A percentile compares a stretch with the other conserved stretches of the same genome.
phyloP scores from a whole-genome alignment of 2,113 vertebrate genomes.

The Gnathonemus longibarbis region DNA sequence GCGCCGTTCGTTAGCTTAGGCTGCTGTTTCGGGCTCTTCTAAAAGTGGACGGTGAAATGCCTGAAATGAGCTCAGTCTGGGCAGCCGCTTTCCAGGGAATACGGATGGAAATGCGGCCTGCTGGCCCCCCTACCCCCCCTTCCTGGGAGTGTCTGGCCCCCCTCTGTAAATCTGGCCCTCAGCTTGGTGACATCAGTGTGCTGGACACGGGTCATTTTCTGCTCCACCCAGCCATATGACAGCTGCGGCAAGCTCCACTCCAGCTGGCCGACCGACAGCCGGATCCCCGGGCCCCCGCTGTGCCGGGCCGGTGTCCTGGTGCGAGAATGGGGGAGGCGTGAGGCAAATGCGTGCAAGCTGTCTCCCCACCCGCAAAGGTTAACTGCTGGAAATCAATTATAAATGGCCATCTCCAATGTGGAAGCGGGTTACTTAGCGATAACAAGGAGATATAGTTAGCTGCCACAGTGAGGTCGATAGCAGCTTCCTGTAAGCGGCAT shows the following conservation, averaged over 20 bases:
- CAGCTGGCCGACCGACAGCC: not conserved
- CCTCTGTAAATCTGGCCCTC: not conserved
- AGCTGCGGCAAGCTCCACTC: not conserved
- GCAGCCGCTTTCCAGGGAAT: not conserved
- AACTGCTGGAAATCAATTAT: conserved; percentile 3
- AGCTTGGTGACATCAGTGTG: conserved; percentile 20
- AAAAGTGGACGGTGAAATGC: not conserved
- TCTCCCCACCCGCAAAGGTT: not conserved
- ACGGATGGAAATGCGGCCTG: not conserved
- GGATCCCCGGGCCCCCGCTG: not conserved
- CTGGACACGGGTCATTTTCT: conserved; percentile 34
- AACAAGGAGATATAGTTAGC: not conserved
- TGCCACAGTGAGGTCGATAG: not conserved
- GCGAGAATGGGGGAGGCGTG: not conserved
- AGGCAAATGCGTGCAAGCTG: not conserved
- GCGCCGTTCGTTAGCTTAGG: not conserved
- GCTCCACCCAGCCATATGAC: conserved; percentile 21
- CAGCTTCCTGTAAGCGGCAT: not conserved
- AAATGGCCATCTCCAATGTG: not conserved
- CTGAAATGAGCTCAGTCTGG: not conserved
- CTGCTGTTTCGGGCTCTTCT: not conserved
- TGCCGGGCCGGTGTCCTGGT: no score
- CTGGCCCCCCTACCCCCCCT: no score
- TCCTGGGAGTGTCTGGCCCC: not conserved
- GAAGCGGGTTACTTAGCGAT: not conserved